Evolutionary conservation across 2,888 invertebrate species (phyloP).

Genomic region (Drosophila phalerata): DNA sequence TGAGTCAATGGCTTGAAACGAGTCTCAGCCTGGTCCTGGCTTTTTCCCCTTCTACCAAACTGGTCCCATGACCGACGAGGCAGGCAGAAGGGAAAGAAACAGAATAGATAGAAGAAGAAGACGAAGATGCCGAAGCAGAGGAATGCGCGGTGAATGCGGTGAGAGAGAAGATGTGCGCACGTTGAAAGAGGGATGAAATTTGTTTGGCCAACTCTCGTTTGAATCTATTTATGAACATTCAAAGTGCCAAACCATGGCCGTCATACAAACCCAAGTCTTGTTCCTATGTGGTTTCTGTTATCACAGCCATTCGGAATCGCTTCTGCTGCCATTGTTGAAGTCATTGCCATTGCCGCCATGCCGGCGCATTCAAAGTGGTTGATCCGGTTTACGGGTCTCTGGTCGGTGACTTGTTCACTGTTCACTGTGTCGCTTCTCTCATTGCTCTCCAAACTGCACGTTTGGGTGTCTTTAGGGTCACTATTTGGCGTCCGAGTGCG

Average conservation of each 20-base stretch:
- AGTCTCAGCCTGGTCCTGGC: conserved; percentile 40
- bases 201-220: conserved; percentile 49
- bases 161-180: conserved; percentile 27
- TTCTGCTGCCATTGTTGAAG: conserved; percentile 56
- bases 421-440: conserved; percentile 38
- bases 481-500: conserved; percentile 4
- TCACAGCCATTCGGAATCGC: conserved; percentile 43
- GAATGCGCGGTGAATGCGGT: conserved; percentile 35
- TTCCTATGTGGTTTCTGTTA: conserved; percentile 59
- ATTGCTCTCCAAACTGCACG: conserved; percentile 38
- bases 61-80: conserved; percentile 24
- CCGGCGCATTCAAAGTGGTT: conserved; percentile 66
- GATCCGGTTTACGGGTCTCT: conserved; percentile 70
- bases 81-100: conserved; percentile 17
- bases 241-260: conserved; percentile 48
- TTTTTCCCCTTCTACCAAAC: conserved; percentile 8
- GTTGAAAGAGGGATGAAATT: conserved; percentile 54
- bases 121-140: conserved; percentile 18
- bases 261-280: background rate
- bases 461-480: conserved; percentile 37
- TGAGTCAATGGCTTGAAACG: conserved; percentile 64
- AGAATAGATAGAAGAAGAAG: background rate
- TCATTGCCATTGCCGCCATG: conserved; percentile 55
- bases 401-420: conserved; percentile 18
- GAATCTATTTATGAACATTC: conserved; percentile 63